Conservation (phyloP, 2,888 invertebrate species). For the Doris montereyensis region DNA sequence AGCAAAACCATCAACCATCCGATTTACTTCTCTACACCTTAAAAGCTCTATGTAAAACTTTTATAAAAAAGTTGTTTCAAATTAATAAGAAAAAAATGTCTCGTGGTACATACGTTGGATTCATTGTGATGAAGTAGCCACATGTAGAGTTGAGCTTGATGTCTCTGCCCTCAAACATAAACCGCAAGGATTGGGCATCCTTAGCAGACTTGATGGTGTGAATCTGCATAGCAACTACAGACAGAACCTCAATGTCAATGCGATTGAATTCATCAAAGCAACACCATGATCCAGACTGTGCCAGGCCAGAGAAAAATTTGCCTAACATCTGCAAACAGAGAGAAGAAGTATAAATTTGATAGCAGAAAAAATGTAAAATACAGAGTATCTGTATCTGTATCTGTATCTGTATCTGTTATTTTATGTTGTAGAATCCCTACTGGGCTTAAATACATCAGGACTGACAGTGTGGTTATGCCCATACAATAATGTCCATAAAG, state of each 20-base stretch:
- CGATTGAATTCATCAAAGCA: conserved; percentile 74
- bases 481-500: no score
- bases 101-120: conserved; percentile 65
- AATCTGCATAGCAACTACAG: conserved; percentile 73
- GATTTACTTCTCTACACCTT: no score
- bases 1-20: no score
- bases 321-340: conserved; percentile 64
- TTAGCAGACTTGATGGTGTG: conserved; percentile 72
- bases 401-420: no score
- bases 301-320: conserved; percentile 72
- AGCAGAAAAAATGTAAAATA: neutral
- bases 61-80: no score
- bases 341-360: neutral
- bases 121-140: conserved; percentile 73
- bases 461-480: no score
- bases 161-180: conserved; percentile 72
- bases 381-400: no score
- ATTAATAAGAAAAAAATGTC: no score
- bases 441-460: neutral
- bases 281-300: conserved; percentile 73
- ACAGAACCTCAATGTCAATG: conserved; percentile 72
- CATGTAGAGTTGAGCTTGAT: conserved; percentile 71
- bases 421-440: no score
- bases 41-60: no score
- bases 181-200: conserved; percentile 65